A percentile compares a stretch with the other conserved stretches of the same genome.
Conservation (phyloP, 2,113 vertebrate species). For the Microcebus tavaratra region DNA sequence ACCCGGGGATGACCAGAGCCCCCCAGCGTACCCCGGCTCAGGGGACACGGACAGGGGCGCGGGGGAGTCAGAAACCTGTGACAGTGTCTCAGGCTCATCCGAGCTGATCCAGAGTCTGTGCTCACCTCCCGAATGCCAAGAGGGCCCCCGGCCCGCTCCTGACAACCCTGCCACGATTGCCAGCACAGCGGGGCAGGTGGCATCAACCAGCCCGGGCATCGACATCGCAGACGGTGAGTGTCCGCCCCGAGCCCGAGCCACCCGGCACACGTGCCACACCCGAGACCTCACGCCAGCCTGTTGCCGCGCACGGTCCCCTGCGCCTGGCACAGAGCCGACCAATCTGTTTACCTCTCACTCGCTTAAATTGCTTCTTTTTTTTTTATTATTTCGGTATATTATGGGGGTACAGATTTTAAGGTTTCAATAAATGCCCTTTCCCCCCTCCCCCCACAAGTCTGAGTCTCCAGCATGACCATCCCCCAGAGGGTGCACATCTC, state of each 20-base stretch:
- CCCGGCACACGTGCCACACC: accelerated
- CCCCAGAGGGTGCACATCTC: no score
- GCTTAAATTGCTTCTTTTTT: background rate
- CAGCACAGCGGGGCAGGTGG: constrained; percentile 74
- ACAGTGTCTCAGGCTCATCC: constrained; percentile 81
- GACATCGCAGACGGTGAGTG: constrained; percentile 91
- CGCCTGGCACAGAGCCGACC: background rate
- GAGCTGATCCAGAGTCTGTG: constrained; percentile 87
- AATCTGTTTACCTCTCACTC: background rate
- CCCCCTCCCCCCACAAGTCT: no score
- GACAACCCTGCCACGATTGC: constrained; percentile 75
- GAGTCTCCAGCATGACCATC: no score
- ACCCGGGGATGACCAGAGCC: constrained; percentile 87
- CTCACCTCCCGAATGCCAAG: constrained; percentile 77
- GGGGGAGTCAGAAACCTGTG: constrained; percentile 82
- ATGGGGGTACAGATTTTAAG: no score
- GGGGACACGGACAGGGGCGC: constrained; percentile 78
- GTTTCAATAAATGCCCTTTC: no score
- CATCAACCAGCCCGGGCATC: constrained; percentile 86
- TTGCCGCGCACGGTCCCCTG: accelerated
- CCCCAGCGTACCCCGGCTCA: constrained; percentile 89
- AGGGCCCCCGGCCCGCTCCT: constrained; percentile 52
- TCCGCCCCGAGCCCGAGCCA: background rate
- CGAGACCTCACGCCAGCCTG: background rate
- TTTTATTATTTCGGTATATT: no score